These are phyloP conservation scores for Drosophila subpulchrella DNA, from an alignment of 1,140 invertebrate species.

Conservation along the genomic window DNA sequence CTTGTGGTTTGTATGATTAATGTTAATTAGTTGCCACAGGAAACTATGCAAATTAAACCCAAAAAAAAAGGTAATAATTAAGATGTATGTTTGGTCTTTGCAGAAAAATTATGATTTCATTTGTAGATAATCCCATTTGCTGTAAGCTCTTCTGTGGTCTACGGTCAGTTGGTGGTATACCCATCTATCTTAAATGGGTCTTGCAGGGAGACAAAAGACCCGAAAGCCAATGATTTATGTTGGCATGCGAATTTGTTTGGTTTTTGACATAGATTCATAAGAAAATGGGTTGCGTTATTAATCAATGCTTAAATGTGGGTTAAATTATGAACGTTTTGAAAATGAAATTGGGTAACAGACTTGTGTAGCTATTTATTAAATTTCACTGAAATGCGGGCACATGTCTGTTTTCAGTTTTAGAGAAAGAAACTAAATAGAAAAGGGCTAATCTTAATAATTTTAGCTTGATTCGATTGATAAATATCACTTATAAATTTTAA, in stretches of 20 bases:
- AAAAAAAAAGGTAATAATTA: constrained; percentile 54
- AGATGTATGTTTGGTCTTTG: constrained; percentile 55
- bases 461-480: too few species aligned
- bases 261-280: constrained; percentile 17
- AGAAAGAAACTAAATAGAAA: too few species aligned
- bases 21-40: constrained; percentile 59
- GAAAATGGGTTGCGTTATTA: constrained; percentile 34
- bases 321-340: constrained; percentile 21
- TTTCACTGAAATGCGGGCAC: background rate
- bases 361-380: constrained; percentile 10
- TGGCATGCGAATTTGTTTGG: constrained; percentile 27
- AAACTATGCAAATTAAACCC: constrained; percentile 35
- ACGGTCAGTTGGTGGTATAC: constrained; percentile 27
- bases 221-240: constrained; percentile 46
- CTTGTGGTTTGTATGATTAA: constrained; percentile 66
- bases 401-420: background rate
- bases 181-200: constrained; percentile 34
- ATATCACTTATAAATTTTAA: too few species aligned
- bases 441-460: too few species aligned
- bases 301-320: constrained; percentile 34
- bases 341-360: background rate
- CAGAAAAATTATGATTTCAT: constrained; percentile 52
- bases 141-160: constrained; percentile 27
- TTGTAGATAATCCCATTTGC: constrained; percentile 55
- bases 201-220: constrained; percentile 30